Evolutionary conservation across 1,140 invertebrate genomes (phyloP), one percentile per base, ranked within the genome.

Genomic region (Tribolium castaneum): DNA sequence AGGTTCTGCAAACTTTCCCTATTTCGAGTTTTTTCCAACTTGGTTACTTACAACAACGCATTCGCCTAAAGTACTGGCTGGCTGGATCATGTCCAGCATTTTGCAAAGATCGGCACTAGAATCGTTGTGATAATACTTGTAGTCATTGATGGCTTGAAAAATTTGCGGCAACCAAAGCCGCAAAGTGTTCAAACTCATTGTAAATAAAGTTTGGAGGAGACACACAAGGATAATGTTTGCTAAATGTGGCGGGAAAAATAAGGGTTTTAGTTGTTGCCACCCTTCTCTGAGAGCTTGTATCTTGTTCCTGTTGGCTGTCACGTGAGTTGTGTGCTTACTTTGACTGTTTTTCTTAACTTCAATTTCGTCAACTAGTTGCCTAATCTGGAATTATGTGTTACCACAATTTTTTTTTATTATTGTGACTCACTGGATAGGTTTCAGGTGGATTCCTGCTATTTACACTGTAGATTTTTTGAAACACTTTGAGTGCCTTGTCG

Each of bases 401-500:
- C 5, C 70, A 35, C n/a, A 56, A n/a, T n/a, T n/a, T n/a, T n/a
- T n/a, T n/a, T n/a, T n/a, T n/a, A n/a, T n/a, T 30, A 39, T 25
- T 25, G 25, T 5, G 25, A 56, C 13, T 59, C 86, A 94, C 93
- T 30, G 93, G 92, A 86, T 89, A 94, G 10, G 87, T 87, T 0
- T 91, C 82, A 6, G 85, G 82, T 1, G 89, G 85, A 79, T 89
- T 88, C 3, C 90, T 89, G 7, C 90, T 92, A 78, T 94, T 94
- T 3, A 88, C 83, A 0, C 83, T 80, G 80, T 90, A 93, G 16
- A 93, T 91, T 25, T 79, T 87, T 34, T 83, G 82, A 72, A 93
- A 91, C 2, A 93, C 86, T 35, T 87, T 75, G 50, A 93, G 82
- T 1, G 93, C 92, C 79, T 93, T 92, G 0, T 90, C 87, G 75